Evolutionary conservation across 2,113 vertebrate species (phyloP).

Genomic region (Crotalus tigris): DNA sequence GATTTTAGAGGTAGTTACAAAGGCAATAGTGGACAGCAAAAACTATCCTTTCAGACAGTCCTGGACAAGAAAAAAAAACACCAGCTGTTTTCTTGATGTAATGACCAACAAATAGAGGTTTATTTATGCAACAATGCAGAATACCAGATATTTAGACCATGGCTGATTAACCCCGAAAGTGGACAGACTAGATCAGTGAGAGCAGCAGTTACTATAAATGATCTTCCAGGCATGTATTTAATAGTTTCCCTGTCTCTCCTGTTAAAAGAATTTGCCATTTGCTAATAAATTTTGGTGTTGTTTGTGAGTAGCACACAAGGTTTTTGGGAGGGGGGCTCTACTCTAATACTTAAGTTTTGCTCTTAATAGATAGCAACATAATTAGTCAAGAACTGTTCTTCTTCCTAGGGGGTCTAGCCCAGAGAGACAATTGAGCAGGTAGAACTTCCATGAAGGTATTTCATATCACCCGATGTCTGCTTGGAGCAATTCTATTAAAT

Average conservation of each 20-base stretch:
- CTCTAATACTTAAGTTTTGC: not conserved
- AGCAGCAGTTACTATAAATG: not conserved
- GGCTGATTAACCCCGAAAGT: not conserved
- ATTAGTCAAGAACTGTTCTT: not conserved
- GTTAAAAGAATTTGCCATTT: not conserved
- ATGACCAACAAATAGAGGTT: not conserved
- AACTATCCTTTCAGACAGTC: not conserved
- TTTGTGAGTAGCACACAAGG: not conserved
- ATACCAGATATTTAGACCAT: not conserved
- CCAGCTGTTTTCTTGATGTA: not conserved
- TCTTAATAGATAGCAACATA: conserved; percentile 51
- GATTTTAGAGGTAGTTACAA: not conserved
- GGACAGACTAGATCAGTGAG: not conserved
- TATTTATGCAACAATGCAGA: not conserved
- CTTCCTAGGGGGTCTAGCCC: not conserved
- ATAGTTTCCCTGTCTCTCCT: not conserved
- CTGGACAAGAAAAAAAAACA: not conserved
- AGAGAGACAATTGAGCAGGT: not conserved
- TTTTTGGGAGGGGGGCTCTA: not conserved
- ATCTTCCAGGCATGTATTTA: not conserved
- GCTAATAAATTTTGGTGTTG: not conserved
- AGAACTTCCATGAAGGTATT: conserved; percentile 30
- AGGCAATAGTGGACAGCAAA: not conserved
- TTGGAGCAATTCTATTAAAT: conserved; percentile 61
- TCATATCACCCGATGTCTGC: conserved; percentile 61